phyloP scores from a whole-genome alignment of 2,797 vertebrate species.

The Myripristis jacobus region DNA sequence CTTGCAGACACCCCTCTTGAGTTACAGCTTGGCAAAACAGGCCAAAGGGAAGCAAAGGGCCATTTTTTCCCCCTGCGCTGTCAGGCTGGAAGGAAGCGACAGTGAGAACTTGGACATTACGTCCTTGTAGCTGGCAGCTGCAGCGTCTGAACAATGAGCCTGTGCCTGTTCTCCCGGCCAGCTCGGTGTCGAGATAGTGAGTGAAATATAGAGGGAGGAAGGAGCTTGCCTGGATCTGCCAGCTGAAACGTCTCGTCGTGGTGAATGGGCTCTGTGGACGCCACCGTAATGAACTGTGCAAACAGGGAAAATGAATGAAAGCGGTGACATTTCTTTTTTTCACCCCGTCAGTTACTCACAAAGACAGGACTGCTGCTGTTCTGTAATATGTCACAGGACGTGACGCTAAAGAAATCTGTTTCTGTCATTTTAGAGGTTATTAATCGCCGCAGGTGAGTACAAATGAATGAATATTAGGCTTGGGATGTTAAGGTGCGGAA shows the following conservation, averaged over 20 bases:
- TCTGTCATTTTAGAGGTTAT: background rate
- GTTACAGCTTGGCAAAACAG: conserved; percentile 66
- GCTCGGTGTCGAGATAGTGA: conserved; percentile 69
- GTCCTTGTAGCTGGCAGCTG: conserved; percentile 69
- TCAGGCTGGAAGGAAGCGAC: conserved; percentile 76
- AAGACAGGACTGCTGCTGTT: conserved; percentile 12
- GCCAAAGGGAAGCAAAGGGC: conserved; percentile 54
- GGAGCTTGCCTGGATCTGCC: conserved; percentile 54
- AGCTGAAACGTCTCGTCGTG: conserved; percentile 58
- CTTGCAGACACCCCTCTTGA: conserved; percentile 62
- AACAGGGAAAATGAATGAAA: conserved; percentile 40
- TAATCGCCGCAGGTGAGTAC: background rate
- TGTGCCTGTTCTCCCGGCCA: conserved; percentile 37
- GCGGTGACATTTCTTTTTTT: conserved; percentile 24
- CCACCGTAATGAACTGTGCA: conserved; percentile 42
- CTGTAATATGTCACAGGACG: background rate
- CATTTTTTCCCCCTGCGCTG: conserved; percentile 46
- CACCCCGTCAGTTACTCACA: conserved; percentile 7
- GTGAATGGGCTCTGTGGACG: conserved; percentile 42
- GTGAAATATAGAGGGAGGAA: conserved; percentile 73
- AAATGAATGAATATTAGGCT: background rate
- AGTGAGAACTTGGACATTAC: conserved; percentile 62
- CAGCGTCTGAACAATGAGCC: conserved; percentile 71
- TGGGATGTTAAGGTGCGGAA: no score
- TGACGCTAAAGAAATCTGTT: background rate